Conservation (phyloP, 2,113 vertebrate genomes). For the Stegostoma tigrinum region DNA sequence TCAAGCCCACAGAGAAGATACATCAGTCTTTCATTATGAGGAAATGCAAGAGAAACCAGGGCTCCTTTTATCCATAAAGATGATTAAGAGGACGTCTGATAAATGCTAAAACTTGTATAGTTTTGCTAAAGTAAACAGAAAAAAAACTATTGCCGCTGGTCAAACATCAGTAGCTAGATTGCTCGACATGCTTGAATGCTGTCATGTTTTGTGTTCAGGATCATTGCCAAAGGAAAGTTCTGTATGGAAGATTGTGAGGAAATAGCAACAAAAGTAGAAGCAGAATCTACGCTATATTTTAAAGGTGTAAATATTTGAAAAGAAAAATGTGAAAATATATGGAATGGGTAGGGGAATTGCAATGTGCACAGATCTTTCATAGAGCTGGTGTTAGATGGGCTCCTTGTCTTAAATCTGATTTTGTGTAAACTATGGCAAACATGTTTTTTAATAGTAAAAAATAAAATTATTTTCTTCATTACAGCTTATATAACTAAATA, state of each 20-base stretch:
- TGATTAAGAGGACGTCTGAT: neutral
- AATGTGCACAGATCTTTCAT: neutral
- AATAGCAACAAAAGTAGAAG: neutral
- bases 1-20: constrained; percentile 18
- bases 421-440: neutral
- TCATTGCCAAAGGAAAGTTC: neutral
- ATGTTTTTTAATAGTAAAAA: neutral
- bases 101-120: neutral
- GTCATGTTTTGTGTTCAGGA: neutral
- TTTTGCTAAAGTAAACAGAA: neutral
- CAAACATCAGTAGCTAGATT: neutral
- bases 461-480: neutral
- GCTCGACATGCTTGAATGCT: neutral
- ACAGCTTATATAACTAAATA: neutral
- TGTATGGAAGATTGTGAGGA: neutral
- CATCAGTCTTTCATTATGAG: neutral
- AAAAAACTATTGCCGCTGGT: neutral
- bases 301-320: neutral
- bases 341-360: neutral
- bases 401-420: neutral
- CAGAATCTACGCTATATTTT: neutral
- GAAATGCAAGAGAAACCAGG: neutral
- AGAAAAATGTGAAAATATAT: neutral
- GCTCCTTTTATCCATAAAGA: neutral
- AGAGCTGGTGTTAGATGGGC: neutral